A percentile compares a stretch with the other conserved stretches of the same genome.
phyloP scores from a whole-genome alignment of 2,113 vertebrate species.

The Corydoras maculifer region DNA sequence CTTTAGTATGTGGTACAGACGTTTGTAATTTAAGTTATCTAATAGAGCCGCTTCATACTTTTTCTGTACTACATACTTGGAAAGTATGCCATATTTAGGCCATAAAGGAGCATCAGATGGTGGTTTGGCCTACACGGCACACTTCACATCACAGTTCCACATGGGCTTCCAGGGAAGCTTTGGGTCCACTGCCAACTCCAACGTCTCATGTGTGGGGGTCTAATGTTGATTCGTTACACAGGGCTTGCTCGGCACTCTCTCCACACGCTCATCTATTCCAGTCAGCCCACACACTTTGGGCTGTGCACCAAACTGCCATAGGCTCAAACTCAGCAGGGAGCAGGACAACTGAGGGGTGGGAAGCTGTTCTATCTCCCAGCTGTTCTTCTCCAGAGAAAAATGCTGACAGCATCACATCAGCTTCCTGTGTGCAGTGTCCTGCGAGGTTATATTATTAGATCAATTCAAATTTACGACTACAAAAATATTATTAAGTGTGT shows the following conservation, averaged over 20 bases:
- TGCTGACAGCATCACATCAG: conserved; percentile 23
- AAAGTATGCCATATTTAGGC: not conserved
- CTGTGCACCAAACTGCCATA: conserved; percentile 57
- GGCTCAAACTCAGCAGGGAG: conserved; percentile 58
- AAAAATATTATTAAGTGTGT: not conserved
- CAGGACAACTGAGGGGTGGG: conserved; percentile 64
- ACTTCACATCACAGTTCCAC: conserved; percentile 33
- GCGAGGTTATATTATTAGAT: not conserved
- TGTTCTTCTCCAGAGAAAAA: conserved; percentile 57
- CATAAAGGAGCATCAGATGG: conserved; percentile 1
- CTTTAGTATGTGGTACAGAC: too few relatives aligned
- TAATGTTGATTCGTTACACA: conserved; percentile 52
- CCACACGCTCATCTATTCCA: conserved; percentile 42
- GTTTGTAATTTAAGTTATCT: not conserved
- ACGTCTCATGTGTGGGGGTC: conserved; percentile 36
- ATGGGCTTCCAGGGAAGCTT: conserved; percentile 36
- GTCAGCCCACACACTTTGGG: conserved; percentile 61
- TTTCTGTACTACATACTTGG: not conserved
- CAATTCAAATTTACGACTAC: too few relatives aligned
- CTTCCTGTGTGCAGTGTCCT: conserved; percentile 10
- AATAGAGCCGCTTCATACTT: not conserved
- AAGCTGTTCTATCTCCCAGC: conserved; percentile 66
- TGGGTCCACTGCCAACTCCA: conserved; percentile 36
- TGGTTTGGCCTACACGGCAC: conserved; percentile 23
- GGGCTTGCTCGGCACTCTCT: conserved; percentile 54